Evolutionary conservation across 2,113 vertebrate species (phyloP).

Genomic region (Lampris megalopsis): DNA sequence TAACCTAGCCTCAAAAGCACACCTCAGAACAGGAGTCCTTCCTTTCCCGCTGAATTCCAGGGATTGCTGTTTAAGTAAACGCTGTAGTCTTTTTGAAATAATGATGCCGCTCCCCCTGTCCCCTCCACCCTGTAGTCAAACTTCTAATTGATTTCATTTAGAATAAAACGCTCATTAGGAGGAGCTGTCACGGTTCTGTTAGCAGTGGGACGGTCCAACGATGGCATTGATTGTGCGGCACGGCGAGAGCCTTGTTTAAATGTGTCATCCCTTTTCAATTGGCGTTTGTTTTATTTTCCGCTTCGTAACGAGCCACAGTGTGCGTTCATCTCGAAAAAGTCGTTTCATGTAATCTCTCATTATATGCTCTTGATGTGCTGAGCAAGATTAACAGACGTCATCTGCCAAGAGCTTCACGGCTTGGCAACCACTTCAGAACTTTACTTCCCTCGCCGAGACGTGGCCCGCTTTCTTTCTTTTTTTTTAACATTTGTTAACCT

Average conservation of each 20-base stretch:
- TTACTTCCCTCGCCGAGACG: neutral
- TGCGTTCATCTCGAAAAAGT: neutral
- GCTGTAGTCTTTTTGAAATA: slow-evolving; percentile 28
- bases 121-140: slow-evolving; percentile 38
- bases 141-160: slow-evolving; percentile 42
- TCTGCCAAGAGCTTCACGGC: neutral
- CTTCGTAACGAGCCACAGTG: slow-evolving; percentile 20
- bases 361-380: neutral
- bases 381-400: neutral
- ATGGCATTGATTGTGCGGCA: slow-evolving; percentile 30
- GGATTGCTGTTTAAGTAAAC: slow-evolving; percentile 24
- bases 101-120: slow-evolving; percentile 20
- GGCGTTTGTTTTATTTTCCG: slow-evolving; percentile 27
- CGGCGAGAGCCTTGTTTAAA: slow-evolving; percentile 33
- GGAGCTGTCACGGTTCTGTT: slow-evolving; percentile 43
- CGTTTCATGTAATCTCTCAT: neutral
- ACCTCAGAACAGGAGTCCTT: slow-evolving; percentile 2
- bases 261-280: slow-evolving; percentile 21
- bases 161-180: slow-evolving; percentile 49
- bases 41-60: slow-evolving; percentile 24
- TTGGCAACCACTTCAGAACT: neutral
- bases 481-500: slow-evolving; percentile 25
- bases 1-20: slow-evolving; percentile 15
- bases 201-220: slow-evolving; percentile 7
- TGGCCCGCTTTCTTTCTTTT: no score